phyloP scores from a whole-genome alignment of 2,113 vertebrate genomes.

The Beaufortia kweichowensis region DNA sequence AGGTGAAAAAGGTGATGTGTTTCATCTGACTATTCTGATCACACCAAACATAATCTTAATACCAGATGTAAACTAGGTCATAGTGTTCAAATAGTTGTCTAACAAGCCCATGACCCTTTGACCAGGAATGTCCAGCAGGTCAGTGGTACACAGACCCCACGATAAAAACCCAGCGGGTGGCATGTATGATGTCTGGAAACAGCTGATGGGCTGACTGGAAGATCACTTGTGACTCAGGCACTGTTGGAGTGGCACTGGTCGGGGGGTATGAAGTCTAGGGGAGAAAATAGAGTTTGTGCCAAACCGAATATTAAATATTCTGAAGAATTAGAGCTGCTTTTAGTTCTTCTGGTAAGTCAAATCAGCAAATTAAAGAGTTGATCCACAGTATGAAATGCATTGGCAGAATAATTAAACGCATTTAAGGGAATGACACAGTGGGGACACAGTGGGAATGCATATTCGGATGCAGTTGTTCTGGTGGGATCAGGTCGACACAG shows the following conservation, averaged over 20 bases:
- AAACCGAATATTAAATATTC: not conserved
- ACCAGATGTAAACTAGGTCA: too few relatives aligned
- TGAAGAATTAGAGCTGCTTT: not conserved
- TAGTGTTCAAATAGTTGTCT: conserved; percentile 14
- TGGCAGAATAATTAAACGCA: not conserved
- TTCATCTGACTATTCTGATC: too few relatives aligned
- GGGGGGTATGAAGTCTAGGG: not conserved
- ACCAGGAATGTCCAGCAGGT: conserved; percentile 1
- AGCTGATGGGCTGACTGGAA: conserved; percentile 40
- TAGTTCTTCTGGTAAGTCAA: not conserved
- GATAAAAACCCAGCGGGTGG: conserved; percentile 44
- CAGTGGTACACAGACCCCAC: not conserved
- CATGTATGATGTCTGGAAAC: conserved; percentile 48
- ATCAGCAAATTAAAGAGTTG: not conserved
- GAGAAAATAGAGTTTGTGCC: conserved; percentile 4
- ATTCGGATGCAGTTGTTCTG: not conserved
- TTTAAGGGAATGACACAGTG: not conserved
- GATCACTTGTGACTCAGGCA: conserved; percentile 4
- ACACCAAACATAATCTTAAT: too few relatives aligned
- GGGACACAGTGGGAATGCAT: not conserved
- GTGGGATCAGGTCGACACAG: not conserved
- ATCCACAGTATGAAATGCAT: not conserved
- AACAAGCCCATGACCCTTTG: conserved; percentile 31
- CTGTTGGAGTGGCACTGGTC: conserved; percentile 9
- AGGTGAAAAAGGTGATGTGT: too few relatives aligned